A percentile compares a stretch with the other conserved stretches of the same genome.
Evolutionary conservation across 2,113 vertebrate genomes (phyloP).

Genomic region (pig (Sus scrofa)): T2T-Sscrofa CM000819.6:68477001-68477500

Average conservation of each 20-base stretch:
- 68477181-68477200: background rate
- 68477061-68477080: background rate
- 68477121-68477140: background rate
- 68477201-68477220: too few species aligned
- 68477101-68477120: background rate
- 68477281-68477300: too few species aligned
- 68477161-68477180: background rate
- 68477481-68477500: background rate
- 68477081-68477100: background rate
- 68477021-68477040: background rate
- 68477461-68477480: background rate
- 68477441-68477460: background rate
- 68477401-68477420: background rate
- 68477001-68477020: conserved; percentile 6
- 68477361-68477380: background rate
- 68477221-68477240: too few species aligned
- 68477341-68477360: background rate
- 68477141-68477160: background rate
- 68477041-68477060: background rate
- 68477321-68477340: too few species aligned
- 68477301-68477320: too few species aligned
- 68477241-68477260: too few species aligned
- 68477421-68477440: background rate
- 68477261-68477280: too few species aligned
- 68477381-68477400: background rate